Conservation (phyloP, 2,888 invertebrate genomes). For the Hypomecis punctinalis region DNA sequence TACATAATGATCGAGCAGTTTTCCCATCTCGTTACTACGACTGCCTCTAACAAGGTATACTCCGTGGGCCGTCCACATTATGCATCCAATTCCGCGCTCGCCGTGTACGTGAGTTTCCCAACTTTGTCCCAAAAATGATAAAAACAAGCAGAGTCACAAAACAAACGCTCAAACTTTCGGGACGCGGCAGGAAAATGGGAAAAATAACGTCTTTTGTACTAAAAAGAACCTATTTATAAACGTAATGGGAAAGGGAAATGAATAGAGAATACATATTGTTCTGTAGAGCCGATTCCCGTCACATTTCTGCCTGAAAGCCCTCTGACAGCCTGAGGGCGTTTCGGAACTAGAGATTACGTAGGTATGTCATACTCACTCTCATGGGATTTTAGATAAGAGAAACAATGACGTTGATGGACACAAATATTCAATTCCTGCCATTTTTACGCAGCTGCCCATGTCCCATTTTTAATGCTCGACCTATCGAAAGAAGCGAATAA, state of each 20-base stretch:
- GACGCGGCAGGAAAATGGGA: conserved; percentile 5
- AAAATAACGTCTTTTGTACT: conserved; percentile 2
- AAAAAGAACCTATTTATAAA: conserved; percentile 6
- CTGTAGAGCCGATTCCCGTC: too few species aligned
- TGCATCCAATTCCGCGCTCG: conserved; percentile 3
- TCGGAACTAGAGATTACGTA: too few species aligned
- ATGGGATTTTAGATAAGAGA: too few species aligned
- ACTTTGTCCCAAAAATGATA: conserved; percentile 12
- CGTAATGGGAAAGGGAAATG: conserved; percentile 1
- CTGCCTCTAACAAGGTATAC: background rate
- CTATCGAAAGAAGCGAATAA: too few species aligned
- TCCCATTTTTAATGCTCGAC: too few species aligned
- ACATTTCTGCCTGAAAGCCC: too few species aligned
- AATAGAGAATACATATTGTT: background rate
- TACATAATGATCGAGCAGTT: too few species aligned
- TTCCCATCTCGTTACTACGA: background rate
- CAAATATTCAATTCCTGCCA: too few species aligned
- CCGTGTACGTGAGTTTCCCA: background rate
- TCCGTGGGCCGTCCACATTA: background rate
- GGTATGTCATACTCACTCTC: too few species aligned
- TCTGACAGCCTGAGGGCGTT: too few species aligned
- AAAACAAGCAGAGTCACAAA: conserved; percentile 9
- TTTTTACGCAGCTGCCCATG: too few species aligned
- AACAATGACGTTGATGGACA: too few species aligned
- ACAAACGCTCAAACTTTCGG: conserved; percentile 13